Percentiles rank a stretch among this genome's conserved stretches.
Conservation (phyloP, 1,140 invertebrate genomes). For the Myzus persicae region DNA sequence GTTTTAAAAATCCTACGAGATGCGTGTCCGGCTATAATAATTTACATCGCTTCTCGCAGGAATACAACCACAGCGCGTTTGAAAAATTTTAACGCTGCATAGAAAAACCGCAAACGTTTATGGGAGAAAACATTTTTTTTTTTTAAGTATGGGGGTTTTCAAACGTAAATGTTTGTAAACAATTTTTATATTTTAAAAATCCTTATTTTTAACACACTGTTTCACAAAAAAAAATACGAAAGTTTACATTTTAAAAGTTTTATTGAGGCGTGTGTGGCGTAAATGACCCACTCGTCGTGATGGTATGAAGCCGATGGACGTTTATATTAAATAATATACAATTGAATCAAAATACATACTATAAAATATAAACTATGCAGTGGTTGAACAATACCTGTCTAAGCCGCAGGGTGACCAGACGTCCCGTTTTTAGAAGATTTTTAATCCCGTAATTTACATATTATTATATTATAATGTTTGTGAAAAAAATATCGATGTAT, state of each 20-base stretch:
- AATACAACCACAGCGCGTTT: not conserved
- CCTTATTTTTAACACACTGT: not conserved
- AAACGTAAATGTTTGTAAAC: not conserved
- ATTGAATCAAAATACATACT: too few species aligned
- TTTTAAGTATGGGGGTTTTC: not conserved
- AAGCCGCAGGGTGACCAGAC: too few species aligned
- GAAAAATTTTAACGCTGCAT: not conserved
- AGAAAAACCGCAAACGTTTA: not conserved
- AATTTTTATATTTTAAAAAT: not conserved
- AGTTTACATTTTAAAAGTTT: not conserved
- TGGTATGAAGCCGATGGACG: too few species aligned
- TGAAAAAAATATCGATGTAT: too few species aligned
- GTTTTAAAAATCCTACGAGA: not conserved
- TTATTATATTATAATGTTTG: too few species aligned
- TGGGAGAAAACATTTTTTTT: not conserved
- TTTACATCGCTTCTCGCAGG: not conserved
- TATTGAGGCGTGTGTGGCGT: not conserved
- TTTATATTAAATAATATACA: too few species aligned
- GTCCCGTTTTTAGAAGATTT: too few species aligned
- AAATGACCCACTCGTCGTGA: not conserved
- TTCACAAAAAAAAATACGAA: not conserved
- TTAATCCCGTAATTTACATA: too few species aligned
- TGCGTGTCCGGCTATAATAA: not conserved
- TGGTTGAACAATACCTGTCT: too few species aligned
- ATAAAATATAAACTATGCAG: too few species aligned